Evolutionary conservation across 2,888 invertebrate genomes (phyloP), one percentile per base, ranked within the genome.

Genomic region (Amiota mariae): DNA sequence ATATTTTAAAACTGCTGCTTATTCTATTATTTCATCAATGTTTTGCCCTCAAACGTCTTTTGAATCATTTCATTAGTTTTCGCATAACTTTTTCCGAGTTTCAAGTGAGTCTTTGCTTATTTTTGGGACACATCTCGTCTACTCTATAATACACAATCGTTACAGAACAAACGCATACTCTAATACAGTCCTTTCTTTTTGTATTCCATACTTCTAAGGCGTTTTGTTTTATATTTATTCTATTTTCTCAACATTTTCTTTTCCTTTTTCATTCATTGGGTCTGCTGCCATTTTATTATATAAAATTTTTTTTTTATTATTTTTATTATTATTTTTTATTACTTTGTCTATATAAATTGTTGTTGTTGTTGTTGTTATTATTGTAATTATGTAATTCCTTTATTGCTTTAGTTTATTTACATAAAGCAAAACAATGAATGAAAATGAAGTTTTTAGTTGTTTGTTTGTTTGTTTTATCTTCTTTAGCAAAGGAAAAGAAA

Each of bases 251-350:
- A 56, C 59, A 64, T 72, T 59, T 73, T 15, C 63, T 61, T 72
- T 72, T 72, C 73, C 74, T 73, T 75, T 71, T 68, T 47, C 57
- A 54, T 24, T 47, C 49, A 15, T 18, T 48, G 48, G 71, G 56
- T 64, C 24, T 46, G n/a, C 24, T n/a, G 13, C 64, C 24, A 46
- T 11, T 36, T 71, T 18, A 20, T 36, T 56, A 24, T 20, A 36
- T 46, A 36, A 36, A 54, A 70, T 73, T 57, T 54, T 74, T 75
- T 71, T 51, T 54, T 70, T 73, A 74, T 73, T 59, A 72, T 70
- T 74, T 73, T 74, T 61, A 72, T 73, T 71, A 76, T 48, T 74
- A 76, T 76, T 74, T 74, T 82, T 78, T 74, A 75, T 67, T 70
- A 71, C 73, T 77, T 51, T n/a, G 64, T 36, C 6, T 36, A 6